Base-by-base conservation (phyloP, 2,888 invertebrate genomes). In the Dynastes tityus region DNA sequence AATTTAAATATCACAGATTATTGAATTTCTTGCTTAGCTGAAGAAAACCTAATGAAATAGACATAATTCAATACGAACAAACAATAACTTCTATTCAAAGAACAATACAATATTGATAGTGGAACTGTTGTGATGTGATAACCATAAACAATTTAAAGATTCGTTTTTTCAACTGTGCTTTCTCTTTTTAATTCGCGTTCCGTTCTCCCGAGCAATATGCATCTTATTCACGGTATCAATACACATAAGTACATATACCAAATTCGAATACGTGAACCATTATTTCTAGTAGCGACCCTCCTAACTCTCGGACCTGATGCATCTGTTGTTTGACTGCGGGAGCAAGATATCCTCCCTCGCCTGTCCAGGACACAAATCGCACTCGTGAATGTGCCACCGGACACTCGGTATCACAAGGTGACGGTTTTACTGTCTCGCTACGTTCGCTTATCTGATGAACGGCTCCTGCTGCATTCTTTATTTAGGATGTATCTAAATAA, bases 361-460 rank as follows among this genome's bases (percentile, higher is more conserved):
- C 74, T 74, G 80, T 78, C 70, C 80, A 76, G 80, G 73, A 82
- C 84, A 84, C 83, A 83, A 84, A 84, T 84, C 81, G 84, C 82
- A 78, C 75, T 81, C 83, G 82, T 82, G 82, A 84, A 84, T 82
- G 83, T 83, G 84, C 84, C 83, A 83, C 83, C 82, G 83, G 82
- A 84, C 83, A 78, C 82, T 79, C 80, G 80, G 81, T 82, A 83
- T 81, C 82, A 82, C 80, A 68, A 6, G 80, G 76, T 82, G 83
- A 82, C 83, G 81, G 82, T 82, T 83, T 83, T 82, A 83, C 80
- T 78, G 78, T 81, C 82, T 78, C 79, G 80, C 81, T 55, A 61
- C 37, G 63, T 71, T 77, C 79, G 77, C 76, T 80, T 80, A 82
- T 82, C 82, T 80, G 82, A 82, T 82, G 81, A 81, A 79, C 80